phyloP scores from a whole-genome alignment of 2,888 invertebrate genomes.

The Epinotia nisella region DNA sequence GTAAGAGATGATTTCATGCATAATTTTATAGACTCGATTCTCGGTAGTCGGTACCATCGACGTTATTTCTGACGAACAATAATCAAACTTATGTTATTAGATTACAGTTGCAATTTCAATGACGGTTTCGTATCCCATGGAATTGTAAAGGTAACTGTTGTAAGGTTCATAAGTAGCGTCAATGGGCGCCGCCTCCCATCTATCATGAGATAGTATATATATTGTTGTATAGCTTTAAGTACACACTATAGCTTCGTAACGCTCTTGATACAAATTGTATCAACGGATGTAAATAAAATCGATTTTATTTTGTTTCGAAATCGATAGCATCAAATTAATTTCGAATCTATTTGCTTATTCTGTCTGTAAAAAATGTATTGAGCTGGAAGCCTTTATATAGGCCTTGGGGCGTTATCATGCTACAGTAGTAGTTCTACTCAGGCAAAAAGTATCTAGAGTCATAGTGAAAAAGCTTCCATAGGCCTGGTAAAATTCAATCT shows the following conservation, averaged over 20 bases:
- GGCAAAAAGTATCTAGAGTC: not conserved
- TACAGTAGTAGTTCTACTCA: not conserved
- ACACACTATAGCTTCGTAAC: not conserved
- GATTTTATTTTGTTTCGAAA: not conserved
- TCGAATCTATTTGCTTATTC: not conserved
- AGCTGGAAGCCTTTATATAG: not conserved
- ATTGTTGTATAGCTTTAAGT: not conserved
- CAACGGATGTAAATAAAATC: not conserved
- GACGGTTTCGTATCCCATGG: not conserved
- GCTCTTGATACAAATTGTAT: not conserved
- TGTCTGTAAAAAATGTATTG: not conserved
- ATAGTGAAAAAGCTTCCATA: too few relatives aligned
- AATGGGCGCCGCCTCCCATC: not conserved
- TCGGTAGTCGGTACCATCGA: not conserved
- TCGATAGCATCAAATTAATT: too few relatives aligned
- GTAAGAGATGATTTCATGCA: conserved; percentile 6
- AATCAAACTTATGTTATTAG: not conserved
- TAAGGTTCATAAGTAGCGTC: not conserved
- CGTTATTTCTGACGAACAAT: not conserved
- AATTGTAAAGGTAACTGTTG: not conserved
- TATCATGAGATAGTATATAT: too few relatives aligned
- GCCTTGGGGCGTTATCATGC: not conserved
- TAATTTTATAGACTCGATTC: not conserved
- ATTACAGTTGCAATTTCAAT: not conserved
- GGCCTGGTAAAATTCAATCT: too few relatives aligned